Percentiles rank a stretch among this genome's conserved stretches.
Evolutionary conservation across 30 jellyfish, hydroid and myxozoan genomes (phyloP).

Genomic region (Turritopsis dohrnii): DNA sequence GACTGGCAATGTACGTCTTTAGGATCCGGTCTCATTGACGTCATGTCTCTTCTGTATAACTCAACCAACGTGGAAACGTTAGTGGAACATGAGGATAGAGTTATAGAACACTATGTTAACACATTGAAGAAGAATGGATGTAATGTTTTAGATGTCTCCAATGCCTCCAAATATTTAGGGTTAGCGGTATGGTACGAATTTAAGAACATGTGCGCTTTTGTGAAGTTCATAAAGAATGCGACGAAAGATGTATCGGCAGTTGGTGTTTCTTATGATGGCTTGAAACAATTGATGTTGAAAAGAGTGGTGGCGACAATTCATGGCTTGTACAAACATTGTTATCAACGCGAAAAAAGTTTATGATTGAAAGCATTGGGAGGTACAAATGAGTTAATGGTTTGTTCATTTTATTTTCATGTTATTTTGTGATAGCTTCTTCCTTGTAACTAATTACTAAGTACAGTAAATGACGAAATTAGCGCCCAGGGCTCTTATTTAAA

Average conservation of each 20-base stretch:
- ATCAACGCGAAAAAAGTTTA: too few relatives aligned
- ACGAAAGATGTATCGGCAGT: neutral
- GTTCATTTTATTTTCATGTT: too few relatives aligned
- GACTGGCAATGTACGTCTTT: slow-evolving; percentile 11
- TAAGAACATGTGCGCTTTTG: neutral
- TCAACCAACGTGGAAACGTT: neutral
- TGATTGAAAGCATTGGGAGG: too few relatives aligned
- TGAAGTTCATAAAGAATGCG: neutral
- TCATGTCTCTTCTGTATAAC: slow-evolving; percentile 5
- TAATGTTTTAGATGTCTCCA: neutral
- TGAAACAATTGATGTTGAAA: slow-evolving; percentile 1
- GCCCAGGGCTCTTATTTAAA: too few relatives aligned
- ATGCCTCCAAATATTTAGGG: neutral
- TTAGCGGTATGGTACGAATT: slow-evolving; percentile 5
- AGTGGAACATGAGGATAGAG: neutral
- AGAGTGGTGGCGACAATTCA: neutral
- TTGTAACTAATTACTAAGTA: too few relatives aligned
- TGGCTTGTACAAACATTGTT: neutral
- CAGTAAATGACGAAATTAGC: too few relatives aligned
- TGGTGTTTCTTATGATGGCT: neutral
- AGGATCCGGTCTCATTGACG: slow-evolving; percentile 10
- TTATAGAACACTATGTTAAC: neutral
- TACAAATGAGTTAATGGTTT: too few relatives aligned
- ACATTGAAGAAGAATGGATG: neutral
- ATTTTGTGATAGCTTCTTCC: too few relatives aligned